Percentiles rank a stretch among this genome's conserved stretches.
These are phyloP conservation scores for Catharus minimus DNA, from an alignment of 2,113 vertebrate species.

Conservation along the genomic window DNA sequence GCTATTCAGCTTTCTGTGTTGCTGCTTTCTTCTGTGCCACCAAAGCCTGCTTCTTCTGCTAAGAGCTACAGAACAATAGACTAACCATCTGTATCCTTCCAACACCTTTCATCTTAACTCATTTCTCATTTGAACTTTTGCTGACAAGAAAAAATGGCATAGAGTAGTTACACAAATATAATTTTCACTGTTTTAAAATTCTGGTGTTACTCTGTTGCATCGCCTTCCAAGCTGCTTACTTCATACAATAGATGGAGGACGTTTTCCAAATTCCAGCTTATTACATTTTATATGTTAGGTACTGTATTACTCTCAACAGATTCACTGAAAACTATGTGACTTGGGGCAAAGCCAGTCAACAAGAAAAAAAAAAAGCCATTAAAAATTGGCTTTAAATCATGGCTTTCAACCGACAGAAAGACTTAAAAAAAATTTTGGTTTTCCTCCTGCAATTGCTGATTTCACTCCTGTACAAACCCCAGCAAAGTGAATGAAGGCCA, in stretches of 20 bases:
- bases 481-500: background rate
- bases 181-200: background rate
- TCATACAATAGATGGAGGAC: conserved; percentile 15
- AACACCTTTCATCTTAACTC: background rate
- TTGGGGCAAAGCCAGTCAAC: conserved; percentile 55
- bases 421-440: background rate
- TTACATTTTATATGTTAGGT: conserved; percentile 46
- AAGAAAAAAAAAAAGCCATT: conserved; percentile 19
- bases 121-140: background rate
- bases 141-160: background rate
- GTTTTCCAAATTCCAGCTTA: conserved; percentile 51
- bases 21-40: background rate
- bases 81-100: background rate
- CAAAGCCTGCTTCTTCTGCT: background rate
- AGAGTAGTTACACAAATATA: background rate
- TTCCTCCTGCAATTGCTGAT: background rate
- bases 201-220: background rate
- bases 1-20: background rate
- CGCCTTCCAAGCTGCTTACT: background rate
- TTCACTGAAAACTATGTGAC: conserved; percentile 33
- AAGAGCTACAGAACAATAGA: background rate
- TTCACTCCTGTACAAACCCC: conserved; percentile 13
- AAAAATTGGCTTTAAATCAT: conserved; percentile 46
- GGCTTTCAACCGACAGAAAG: conserved; percentile 11
- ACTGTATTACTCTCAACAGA: conserved; percentile 60